phyloP scores from a whole-genome alignment of 2,797 vertebrate genomes.

The Meda fulgida region DNA sequence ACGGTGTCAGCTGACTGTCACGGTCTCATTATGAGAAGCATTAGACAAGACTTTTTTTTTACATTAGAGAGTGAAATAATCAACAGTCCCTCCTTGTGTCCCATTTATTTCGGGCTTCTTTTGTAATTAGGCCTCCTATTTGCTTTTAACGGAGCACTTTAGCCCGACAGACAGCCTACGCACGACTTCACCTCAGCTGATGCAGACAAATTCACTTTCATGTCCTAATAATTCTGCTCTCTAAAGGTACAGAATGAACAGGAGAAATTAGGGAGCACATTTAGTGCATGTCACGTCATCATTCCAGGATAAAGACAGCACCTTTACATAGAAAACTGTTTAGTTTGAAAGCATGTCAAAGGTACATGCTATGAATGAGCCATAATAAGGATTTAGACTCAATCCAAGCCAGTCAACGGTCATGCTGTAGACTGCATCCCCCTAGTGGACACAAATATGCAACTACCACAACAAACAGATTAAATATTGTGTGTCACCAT shows the following conservation, averaged over 20 bases:
- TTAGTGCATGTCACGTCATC: not conserved
- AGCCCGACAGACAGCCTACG: constrained; percentile 32
- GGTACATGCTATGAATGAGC: not conserved
- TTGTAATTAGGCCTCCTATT: constrained; percentile 35
- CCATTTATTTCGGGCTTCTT: constrained; percentile 19
- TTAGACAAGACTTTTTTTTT: not conserved
- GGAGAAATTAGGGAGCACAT: constrained; percentile 25
- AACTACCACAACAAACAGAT: constrained; percentile 11
- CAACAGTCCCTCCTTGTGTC: not conserved
- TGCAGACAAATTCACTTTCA: constrained; percentile 59
- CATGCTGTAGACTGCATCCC: constrained; percentile 30
- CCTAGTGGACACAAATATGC: constrained; percentile 42
- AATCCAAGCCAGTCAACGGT: not conserved
- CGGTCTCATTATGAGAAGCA: not conserved
- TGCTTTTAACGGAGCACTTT: constrained; percentile 37
- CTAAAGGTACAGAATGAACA: constrained; percentile 21
- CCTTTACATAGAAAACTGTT: not conserved
- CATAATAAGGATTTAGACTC: not conserved
- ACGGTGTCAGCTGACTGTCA: not conserved
- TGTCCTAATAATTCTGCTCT: constrained; percentile 60
- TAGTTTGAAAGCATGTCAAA: not conserved
- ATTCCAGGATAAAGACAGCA: not conserved
- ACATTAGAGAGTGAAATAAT: constrained; percentile 18
- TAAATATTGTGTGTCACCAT: not conserved
- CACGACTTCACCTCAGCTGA: constrained; percentile 55